Evolutionary conservation across 1,140 invertebrate genomes (phyloP).

Genomic region (Bursaphelenchus mucronatus): DNA sequence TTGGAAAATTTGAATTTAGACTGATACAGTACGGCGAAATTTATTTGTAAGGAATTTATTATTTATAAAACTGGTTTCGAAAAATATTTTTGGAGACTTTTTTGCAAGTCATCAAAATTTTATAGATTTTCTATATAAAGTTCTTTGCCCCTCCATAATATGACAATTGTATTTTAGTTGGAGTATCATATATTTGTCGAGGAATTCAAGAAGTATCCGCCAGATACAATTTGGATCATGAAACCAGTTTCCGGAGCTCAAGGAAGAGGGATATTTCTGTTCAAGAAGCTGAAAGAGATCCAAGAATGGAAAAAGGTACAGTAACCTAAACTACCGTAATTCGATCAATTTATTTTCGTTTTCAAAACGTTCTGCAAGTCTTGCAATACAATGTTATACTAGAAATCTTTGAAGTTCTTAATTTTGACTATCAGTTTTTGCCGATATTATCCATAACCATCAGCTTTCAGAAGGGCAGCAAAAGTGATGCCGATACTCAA

Average conservation of each 20-base stretch:
- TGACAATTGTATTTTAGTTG: constrained; percentile 50
- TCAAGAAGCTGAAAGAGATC: constrained; percentile 64
- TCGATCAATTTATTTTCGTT: constrained; percentile 10
- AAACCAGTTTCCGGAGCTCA: constrained; percentile 65
- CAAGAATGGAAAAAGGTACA: constrained; percentile 65
- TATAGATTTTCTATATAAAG: neutral
- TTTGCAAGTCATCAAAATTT: neutral
- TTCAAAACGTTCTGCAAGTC: neutral
- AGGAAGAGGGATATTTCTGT: constrained; percentile 65
- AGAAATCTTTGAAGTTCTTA: too few relatives aligned
- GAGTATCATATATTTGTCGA: constrained; percentile 66
- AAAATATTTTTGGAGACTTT: neutral
- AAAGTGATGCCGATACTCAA: constrained; percentile 40
- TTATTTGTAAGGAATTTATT: too few relatives aligned
- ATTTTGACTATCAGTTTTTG: too few relatives aligned
- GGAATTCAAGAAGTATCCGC: constrained; percentile 63
- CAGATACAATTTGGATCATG: constrained; percentile 63
- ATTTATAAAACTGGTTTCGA: too few relatives aligned
- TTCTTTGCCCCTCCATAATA: neutral
- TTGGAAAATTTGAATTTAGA: neutral
- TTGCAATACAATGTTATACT: too few relatives aligned
- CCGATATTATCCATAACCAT: too few relatives aligned
- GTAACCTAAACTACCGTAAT: neutral
- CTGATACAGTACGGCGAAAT: neutral
- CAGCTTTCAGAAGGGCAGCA: constrained; percentile 30